Base-by-base conservation (phyloP, 2,113 vertebrate genomes). In the Oreotragus oreotragus region DNA sequence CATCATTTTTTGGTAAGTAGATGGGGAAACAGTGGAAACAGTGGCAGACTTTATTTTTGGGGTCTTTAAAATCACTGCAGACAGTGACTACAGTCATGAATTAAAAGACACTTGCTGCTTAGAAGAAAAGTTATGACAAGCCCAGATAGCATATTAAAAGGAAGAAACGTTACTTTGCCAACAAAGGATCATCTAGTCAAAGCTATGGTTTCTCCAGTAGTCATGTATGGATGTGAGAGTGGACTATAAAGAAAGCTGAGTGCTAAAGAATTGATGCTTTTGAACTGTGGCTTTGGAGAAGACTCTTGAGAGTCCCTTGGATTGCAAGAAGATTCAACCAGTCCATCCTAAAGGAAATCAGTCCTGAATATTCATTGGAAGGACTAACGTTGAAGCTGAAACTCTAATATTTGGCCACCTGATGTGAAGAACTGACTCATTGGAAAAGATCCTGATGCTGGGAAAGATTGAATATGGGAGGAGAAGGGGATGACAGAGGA, bases 11-110 rank as follows among this genome's bases (percentile, higher is more conserved):
- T 66, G 64, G 16, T 4, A 5, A n/a, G 17, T 66, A 66, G 64
- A 66, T 66, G 64, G 33, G 64, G 33, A 66, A 66, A n/a, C 16
- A 66, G 64, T n/a, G 64, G 16, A 19, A 66, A 19, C 33, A 66
- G 64, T n/a, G 8, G 2, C 33, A 19, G 4, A 10, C 33, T 66
- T n/a, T n/a, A n/a, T n/a, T 66, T 66, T 10, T 0, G 7, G 16
- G 33, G 64, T 7, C 64, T 19, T 8, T 5, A 19, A 19, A 17
- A 66, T n/a, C 4, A n/a, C 33, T n/a, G 33, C 4, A n/a, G 7
- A n/a, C 4, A 10, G 16, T n/a, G 64, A 66, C 33, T 66, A 16
- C 4, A 19, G 16, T 8, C 33, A n/a, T n/a, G 33, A 66, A 66
- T 66, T 66, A n/a, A 66, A 66, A 66, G 33, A 66, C 0, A 8